Base-by-base conservation (phyloP, 2,797 vertebrate genomes). In the Oceanodroma leucorhoa region DNA sequence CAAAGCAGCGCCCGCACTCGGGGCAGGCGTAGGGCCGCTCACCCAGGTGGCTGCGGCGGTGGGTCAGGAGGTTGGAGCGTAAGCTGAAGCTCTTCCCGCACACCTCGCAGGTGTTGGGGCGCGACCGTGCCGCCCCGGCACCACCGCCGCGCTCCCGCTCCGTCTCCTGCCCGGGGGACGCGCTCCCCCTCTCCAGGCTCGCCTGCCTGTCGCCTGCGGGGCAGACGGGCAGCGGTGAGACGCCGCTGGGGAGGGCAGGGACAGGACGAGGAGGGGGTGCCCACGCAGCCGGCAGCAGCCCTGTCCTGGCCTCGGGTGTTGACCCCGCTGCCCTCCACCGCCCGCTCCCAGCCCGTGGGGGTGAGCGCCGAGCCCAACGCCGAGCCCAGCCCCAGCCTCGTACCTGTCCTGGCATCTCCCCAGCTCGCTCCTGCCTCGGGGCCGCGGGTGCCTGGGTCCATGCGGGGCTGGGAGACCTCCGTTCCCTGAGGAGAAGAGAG, bases 51-150 rank as follows among this genome's bases (percentile, higher is more conserved):
- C 69, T 43, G 22, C 51, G 69, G 34, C 66, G 46, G 34, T 69
- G 66, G 34, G 27, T 30, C 34, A 40, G 66, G 34, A 23, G 48
- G 20, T 69, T 30, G 48, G 66, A 51, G 34, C 66, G 66, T 23
- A 20, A 38, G 38, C 69, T 11, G 69, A 71, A 54, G 69, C 30
- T 71, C 69, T 71, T 54, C 50, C 69, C 66, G 3, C 46, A 66
- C 8, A 23, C 32, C 43, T 66, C 64, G 12, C 64, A 66, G 32
- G 64, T 27, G 45, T 66, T 48, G 45, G 65, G 19, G 24, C 7
- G 8, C 2, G n/a, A 6, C 24, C 2, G 45, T 1, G 45, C n/a
- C 5, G 9, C n/a, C 17, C 64, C 7, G 4, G 48, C 30, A 6
- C 69, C 4, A 9, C 30, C 2, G 3, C 22, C 38, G 1, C 9